phyloP scores from a whole-genome alignment of 2,888 invertebrate species.

The Lissonota sp. region DNA sequence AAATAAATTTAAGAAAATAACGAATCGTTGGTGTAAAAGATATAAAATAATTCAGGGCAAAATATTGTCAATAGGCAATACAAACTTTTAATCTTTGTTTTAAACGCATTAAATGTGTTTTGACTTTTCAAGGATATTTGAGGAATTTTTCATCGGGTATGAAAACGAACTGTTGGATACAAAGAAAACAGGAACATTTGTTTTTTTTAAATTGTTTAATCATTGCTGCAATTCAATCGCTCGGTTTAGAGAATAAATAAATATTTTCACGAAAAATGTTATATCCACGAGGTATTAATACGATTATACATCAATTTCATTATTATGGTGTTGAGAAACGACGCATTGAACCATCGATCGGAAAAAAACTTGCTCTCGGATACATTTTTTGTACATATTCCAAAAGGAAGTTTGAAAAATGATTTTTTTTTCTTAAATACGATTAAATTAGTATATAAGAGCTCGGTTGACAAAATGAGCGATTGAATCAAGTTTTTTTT shows the following conservation, averaged over 20 bases:
- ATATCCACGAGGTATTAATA: conserved; percentile 38
- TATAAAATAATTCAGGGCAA: not conserved
- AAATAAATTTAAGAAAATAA: not conserved
- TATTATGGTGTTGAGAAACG: conserved; percentile 33
- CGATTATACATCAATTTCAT: conserved; percentile 30
- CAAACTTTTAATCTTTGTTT: conserved; percentile 36
- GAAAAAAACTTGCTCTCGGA: conserved; percentile 44
- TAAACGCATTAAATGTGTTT: conserved; percentile 15
- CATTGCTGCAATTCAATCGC: conserved; percentile 77
- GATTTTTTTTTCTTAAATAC: conserved; percentile 18
- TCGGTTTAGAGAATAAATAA: conserved; percentile 68
- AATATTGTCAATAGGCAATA: not conserved
- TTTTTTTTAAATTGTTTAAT: conserved; percentile 71
- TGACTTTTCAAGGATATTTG: conserved; percentile 28
- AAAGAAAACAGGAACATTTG: conserved; percentile 75
- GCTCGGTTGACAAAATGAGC: conserved; percentile 66
- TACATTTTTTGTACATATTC: conserved; percentile 13
- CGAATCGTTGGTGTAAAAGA: not conserved
- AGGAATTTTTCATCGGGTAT: conserved; percentile 8
- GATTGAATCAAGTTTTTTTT: conserved; percentile 77
- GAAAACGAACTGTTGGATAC: conserved; percentile 64
- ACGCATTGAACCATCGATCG: conserved; percentile 29
- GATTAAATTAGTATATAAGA: conserved; percentile 34
- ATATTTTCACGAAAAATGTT: conserved; percentile 61
- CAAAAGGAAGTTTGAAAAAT: conserved; percentile 33